Conservation (phyloP, 2,797 vertebrate species). For the Anguilla obscura region DNA sequence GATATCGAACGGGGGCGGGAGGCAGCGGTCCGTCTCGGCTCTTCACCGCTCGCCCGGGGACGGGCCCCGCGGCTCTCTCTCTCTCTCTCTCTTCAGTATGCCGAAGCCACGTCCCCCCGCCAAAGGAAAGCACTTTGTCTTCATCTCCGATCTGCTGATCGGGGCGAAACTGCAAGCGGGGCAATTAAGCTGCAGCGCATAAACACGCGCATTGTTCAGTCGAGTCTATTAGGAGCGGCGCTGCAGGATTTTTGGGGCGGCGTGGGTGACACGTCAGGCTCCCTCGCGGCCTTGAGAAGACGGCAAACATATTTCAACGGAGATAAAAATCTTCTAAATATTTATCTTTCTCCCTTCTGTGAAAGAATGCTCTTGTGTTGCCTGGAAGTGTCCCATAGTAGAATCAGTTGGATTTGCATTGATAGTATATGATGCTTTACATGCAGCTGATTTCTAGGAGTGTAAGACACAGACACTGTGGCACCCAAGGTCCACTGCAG, state of each 20-base stretch:
- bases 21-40: background rate
- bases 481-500: background rate
- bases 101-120: background rate
- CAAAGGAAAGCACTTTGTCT: slow-evolving; percentile 18
- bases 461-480: background rate
- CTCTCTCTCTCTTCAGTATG: background rate
- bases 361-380: background rate
- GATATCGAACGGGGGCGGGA: background rate
- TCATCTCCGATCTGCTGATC: slow-evolving; percentile 16
- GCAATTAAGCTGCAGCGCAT: slow-evolving; percentile 4
- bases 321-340: background rate
- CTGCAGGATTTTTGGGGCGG: background rate
- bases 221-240: background rate
- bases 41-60: background rate
- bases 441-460: background rate
- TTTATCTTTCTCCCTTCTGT: background rate
- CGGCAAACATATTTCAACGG: background rate
- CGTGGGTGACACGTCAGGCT: background rate
- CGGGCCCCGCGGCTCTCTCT: background rate
- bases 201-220: slow-evolving; percentile 1
- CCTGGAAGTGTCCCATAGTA: background rate
- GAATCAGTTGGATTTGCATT: background rate
- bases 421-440: background rate
- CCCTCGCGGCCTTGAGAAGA: background rate
- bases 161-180: background rate